Base-by-base conservation (phyloP, 2,888 invertebrate genomes). In the Atethmia centrago region DNA sequence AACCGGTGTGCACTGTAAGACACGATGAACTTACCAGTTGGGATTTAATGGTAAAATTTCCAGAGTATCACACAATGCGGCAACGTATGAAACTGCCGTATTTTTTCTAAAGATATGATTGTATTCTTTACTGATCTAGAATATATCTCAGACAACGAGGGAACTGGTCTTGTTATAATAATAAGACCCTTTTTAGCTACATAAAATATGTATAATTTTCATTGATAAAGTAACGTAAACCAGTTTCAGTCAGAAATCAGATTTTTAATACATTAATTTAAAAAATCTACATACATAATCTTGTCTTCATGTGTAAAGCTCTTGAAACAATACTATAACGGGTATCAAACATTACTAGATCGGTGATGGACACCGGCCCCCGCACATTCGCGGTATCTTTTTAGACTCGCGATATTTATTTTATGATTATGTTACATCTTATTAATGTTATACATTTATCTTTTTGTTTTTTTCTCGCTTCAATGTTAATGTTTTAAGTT, bases 251-350 rank as follows among this genome's bases (percentile, higher is more conserved):
- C 49, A 40, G 21, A 28, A 65, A 25, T 14, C 12, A 19, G n/a
- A 9, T 19, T 40, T 16, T 49, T 1, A 2, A 28, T 55, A 28
- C 3, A 14, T 28, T 40, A 14, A 55, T 2, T 12, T 21, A 1
- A 25, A 28, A 8, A 58, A 74, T 1, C 42, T 76, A 42, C 28
- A 16, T 49, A 31, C 9, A 49, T 79, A 53, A 70, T 66, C 21
- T 28, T 72, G 70, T 49, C 78, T 75, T 68, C 25, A 79, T 89
- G 85, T 88, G 82, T 87, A 90, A 63, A 61, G 14, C 31, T 70
- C 67, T 80, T 87, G 85, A 84, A 86, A 90, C 87, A 88, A 89
- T 90, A 79, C 85, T 59, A 78, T 77, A 88, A 81, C 80, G 80
- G 84, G 85, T 80, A 73, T 85, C 62, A 80, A 71, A 80, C 68